A percentile compares a stretch with the other conserved stretches of the same genome.
These are phyloP conservation scores for Virgularia gustaviana DNA, from an alignment of 92 coral and sea anemone species.

Conservation along the genomic window DNA sequence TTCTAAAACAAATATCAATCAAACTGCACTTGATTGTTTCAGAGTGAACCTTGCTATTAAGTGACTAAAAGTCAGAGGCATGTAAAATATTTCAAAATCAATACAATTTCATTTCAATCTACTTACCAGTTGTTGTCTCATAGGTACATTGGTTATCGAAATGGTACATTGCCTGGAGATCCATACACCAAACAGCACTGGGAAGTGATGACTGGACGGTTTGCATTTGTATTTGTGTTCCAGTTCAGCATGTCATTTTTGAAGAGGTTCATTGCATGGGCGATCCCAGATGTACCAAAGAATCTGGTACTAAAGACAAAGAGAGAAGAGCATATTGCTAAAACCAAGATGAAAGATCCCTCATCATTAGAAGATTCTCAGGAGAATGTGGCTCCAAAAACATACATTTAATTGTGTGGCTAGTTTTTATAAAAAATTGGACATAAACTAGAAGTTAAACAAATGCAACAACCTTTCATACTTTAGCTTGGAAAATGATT, in stretches of 20 bases:
- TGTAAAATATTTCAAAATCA: too few relatives aligned
- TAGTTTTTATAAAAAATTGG: too few relatives aligned
- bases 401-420: too few relatives aligned
- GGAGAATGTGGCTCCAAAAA: too few relatives aligned
- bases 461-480: too few relatives aligned
- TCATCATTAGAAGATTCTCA: not conserved
- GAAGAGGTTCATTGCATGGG: constrained; percentile 62
- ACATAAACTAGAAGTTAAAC: too few relatives aligned
- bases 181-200: constrained; percentile 68
- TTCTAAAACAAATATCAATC: too few relatives aligned
- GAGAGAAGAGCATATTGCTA: constrained; percentile 54
- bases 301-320: constrained; percentile 48
- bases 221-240: constrained; percentile 71
- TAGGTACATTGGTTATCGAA: constrained; percentile 70
- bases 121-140: not conserved
- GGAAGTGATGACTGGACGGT: constrained; percentile 75
- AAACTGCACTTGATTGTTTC: too few relatives aligned
- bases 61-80: too few relatives aligned
- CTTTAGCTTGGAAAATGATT: too few relatives aligned
- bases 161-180: constrained; percentile 47
- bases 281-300: constrained; percentile 63
- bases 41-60: too few relatives aligned
- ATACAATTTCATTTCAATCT: too few relatives aligned
- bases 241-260: constrained; percentile 60
- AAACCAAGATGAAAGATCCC: not conserved